phyloP scores from a whole-genome alignment of 2,888 invertebrate species.

The Hirudinaria manillensis region DNA sequence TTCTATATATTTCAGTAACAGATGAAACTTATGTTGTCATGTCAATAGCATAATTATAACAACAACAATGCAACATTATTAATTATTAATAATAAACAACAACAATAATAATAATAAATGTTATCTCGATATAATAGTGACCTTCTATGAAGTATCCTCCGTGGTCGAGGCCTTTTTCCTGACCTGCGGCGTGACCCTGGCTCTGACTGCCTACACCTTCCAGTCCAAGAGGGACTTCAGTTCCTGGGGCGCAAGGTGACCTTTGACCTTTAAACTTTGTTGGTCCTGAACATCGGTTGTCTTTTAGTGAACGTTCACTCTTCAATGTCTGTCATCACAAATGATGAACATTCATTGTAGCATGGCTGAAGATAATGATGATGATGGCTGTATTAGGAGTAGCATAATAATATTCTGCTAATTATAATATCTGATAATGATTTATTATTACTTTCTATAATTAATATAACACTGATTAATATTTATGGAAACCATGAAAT shows the following conservation, averaged over 20 bases:
- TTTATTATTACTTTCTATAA: neutral
- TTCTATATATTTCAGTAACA: neutral
- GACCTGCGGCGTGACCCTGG: slow-evolving; percentile 69
- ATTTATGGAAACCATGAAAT: neutral
- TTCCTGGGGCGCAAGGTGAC: slow-evolving; percentile 70
- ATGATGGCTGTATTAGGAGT: no score
- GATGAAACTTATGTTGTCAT: neutral
- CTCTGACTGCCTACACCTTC: slow-evolving; percentile 74
- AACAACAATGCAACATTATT: no score
- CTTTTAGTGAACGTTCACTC: no score
- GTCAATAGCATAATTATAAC: neutral
- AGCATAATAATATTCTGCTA: no score
- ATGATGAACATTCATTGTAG: no score
- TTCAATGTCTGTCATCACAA: no score
- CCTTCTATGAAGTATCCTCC: slow-evolving; percentile 69
- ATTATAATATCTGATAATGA: no score
- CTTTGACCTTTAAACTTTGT: neutral
- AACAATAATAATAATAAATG: neutral
- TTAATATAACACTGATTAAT: neutral
- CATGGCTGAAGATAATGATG: no score
- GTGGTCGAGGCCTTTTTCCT: slow-evolving; percentile 73
- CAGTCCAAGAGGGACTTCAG: slow-evolving; percentile 80
- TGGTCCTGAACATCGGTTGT: neutral
- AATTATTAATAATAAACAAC: slow-evolving; percentile 2
- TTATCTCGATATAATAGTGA: slow-evolving; percentile 57